Conservation (phyloP, 2,113 vertebrate genomes). For the Atrichornis clamosus region DNA sequence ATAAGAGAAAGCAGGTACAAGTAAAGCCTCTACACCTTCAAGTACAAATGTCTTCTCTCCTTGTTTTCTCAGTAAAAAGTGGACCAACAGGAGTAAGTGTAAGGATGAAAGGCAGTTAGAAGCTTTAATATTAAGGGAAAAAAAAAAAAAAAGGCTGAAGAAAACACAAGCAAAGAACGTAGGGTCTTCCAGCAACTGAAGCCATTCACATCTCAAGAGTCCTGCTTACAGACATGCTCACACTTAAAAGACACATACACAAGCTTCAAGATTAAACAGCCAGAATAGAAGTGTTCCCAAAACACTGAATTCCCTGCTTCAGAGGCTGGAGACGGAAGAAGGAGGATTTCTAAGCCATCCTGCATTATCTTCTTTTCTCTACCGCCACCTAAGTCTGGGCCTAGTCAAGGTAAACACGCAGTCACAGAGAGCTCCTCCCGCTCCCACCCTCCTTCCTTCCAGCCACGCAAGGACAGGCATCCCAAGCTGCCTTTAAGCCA, state of each 20-base stretch:
- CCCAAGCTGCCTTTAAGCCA: background rate
- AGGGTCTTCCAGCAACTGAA: background rate
- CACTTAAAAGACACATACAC: fast-evolving
- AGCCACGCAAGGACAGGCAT: background rate
- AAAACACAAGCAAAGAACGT: background rate
- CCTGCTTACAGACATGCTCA: background rate
- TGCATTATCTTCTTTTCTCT: background rate
- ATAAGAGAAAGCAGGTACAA: background rate
- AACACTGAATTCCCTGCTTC: background rate
- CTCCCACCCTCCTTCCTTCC: background rate
- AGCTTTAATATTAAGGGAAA: background rate
- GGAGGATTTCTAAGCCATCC: background rate
- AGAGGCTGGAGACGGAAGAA: background rate
- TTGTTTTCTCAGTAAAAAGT: background rate
- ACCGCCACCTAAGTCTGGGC: background rate
- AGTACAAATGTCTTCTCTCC: background rate
- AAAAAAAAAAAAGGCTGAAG: background rate
- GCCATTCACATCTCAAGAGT: background rate
- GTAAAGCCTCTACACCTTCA: background rate
- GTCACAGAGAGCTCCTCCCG: background rate
- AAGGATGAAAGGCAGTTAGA: background rate
- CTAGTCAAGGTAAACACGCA: background rate
- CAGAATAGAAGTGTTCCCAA: background rate
- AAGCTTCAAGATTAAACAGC: background rate
- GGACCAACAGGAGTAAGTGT: background rate